Evolutionary conservation across 2,113 vertebrate species (phyloP).

Genomic region (Phrynosoma platyrhinos): DNA sequence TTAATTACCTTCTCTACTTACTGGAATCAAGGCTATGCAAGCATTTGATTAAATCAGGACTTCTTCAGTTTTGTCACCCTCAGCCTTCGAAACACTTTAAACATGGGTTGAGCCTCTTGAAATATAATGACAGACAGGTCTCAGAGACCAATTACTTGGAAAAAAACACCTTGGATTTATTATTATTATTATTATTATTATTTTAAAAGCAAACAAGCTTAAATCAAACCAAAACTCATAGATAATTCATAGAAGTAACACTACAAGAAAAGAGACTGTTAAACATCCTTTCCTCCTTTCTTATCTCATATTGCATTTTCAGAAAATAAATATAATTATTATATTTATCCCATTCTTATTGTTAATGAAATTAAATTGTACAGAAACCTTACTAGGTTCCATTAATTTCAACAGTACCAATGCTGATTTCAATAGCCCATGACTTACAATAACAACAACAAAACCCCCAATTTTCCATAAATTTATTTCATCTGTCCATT

Average conservation of each 20-base stretch:
- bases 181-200: background rate
- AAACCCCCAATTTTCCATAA: background rate
- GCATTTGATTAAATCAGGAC: background rate
- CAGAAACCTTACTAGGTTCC: background rate
- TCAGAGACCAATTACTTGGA: background rate
- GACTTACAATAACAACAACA: background rate
- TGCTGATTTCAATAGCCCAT: background rate
- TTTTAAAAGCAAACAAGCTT: background rate
- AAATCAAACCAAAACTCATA: background rate
- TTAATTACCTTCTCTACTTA: background rate
- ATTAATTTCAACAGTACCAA: too few relatives aligned
- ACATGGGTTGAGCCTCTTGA: background rate
- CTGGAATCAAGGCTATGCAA: background rate
- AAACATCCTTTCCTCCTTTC: background rate
- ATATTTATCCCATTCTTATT: background rate
- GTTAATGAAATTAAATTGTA: background rate
- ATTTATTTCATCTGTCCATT: background rate
- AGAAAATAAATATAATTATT: background rate
- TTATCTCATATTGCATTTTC: background rate
- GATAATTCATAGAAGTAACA: background rate
- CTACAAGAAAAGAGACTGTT: background rate
- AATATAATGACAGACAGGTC: background rate
- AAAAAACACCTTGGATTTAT: background rate
- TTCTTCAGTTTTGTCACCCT: background rate
- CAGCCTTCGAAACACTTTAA: background rate